A percentile compares a stretch with the other conserved stretches of the same genome.
Conservation (phyloP, 2,888 invertebrate species). For the Gryllus longicercus region DNA sequence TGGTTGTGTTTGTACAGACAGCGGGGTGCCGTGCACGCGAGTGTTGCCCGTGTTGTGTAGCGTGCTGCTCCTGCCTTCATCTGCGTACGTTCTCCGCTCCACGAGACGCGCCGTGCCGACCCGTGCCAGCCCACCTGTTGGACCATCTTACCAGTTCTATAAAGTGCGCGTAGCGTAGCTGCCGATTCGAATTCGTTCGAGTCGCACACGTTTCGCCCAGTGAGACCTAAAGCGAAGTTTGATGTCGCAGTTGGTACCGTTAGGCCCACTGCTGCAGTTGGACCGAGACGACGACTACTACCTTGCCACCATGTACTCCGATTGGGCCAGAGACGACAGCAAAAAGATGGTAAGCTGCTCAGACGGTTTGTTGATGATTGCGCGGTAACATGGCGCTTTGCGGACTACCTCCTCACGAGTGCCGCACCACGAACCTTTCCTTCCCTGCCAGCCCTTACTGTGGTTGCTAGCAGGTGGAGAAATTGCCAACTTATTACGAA, state of each 20-base stretch:
- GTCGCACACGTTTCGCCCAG: background rate
- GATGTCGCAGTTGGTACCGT: conserved; percentile 36
- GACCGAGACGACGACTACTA: conserved; percentile 31
- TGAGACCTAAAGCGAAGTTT: conserved; percentile 10
- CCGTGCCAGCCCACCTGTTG: background rate
- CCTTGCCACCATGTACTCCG: conserved; percentile 31
- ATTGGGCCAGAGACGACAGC: conserved; percentile 30
- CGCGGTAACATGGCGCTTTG: background rate
- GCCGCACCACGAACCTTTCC: background rate
- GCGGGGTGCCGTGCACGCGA: background rate
- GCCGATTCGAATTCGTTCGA: background rate
- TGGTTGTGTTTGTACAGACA: background rate
- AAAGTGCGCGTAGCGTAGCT: background rate
- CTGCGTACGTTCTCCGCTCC: too few relatives aligned
- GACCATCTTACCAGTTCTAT: background rate
- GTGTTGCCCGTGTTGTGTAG: background rate
- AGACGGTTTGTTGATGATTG: background rate
- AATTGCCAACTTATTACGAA: background rate
- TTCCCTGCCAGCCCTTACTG: background rate
- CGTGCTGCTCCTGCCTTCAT: too few relatives aligned
- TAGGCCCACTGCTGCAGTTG: conserved; percentile 31
- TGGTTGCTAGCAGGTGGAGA: background rate
- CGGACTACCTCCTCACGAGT: background rate
- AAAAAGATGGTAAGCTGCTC: conserved; percentile 28
- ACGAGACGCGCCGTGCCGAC: background rate